Percentiles rank a stretch among this genome's conserved stretches.
These are phyloP conservation scores for Scaptomyza flava DNA, from an alignment of 2,888 invertebrate genomes.

Conservation along the genomic window DNA sequence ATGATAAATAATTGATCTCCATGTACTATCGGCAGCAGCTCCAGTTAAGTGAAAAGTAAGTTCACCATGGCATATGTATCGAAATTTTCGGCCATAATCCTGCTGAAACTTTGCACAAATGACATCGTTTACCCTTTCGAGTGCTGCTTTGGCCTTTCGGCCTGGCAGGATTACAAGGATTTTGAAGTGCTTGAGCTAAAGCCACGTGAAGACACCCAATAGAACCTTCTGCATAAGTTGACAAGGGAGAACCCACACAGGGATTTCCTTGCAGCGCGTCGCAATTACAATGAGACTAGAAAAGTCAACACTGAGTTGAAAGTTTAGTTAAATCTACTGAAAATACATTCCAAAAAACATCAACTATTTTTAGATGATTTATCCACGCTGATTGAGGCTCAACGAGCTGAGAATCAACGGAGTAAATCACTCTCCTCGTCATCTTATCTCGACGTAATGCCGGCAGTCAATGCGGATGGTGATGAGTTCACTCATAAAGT, in stretches of 20 bases:
- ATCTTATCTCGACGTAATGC: no score
- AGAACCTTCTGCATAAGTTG: slow-evolving; percentile 22
- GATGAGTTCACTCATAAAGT: no score
- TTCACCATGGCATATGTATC: slow-evolving; percentile 11
- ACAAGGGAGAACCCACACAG: slow-evolving; percentile 20
- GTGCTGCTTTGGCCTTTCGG: slow-evolving; percentile 30
- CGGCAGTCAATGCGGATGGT: no score
- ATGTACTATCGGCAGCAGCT: slow-evolving; percentile 61
- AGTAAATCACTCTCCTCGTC: no score
- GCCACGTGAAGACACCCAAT: slow-evolving; percentile 22
- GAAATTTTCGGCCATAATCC: slow-evolving; percentile 31
- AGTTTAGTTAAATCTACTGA: neutral
- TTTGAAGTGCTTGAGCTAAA: slow-evolving; percentile 61
- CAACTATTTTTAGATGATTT: slow-evolving; percentile 34
- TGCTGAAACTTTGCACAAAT: slow-evolving; percentile 31
- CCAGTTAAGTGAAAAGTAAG: slow-evolving; percentile 68
- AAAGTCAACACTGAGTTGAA: no score
- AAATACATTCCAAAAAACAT: slow-evolving; percentile 40
- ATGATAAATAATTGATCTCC: no score
- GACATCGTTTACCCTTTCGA: slow-evolving; percentile 21
- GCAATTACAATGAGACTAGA: slow-evolving; percentile 28
- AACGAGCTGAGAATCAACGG: no score
- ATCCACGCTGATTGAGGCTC: no score
- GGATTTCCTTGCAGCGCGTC: slow-evolving; percentile 45
- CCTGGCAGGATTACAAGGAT: slow-evolving; percentile 62